Conservation (phyloP, 2,113 vertebrate species). For the Rhinoderma darwinii region DNA sequence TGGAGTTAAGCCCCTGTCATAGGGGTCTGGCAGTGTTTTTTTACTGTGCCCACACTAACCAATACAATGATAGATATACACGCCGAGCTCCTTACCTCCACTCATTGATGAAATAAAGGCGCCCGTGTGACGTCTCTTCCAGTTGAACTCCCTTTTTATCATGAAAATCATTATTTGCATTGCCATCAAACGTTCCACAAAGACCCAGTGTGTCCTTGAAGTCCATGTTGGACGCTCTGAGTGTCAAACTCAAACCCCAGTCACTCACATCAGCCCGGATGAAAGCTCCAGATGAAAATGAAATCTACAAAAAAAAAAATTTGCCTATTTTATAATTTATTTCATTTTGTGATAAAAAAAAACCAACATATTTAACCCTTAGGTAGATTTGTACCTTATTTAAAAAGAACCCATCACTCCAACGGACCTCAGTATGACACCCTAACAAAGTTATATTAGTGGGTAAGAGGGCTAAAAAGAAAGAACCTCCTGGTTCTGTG, state of each 20-base stretch:
- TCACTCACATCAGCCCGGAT: slow-evolving; percentile 84
- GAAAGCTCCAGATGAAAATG: slow-evolving; percentile 86
- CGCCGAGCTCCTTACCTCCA: slow-evolving; percentile 81
- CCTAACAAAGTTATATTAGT: no score
- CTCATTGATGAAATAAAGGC: slow-evolving; percentile 76
- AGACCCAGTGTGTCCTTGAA: slow-evolving; percentile 82
- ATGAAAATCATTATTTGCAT: slow-evolving; percentile 82
- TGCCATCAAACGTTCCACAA: slow-evolving; percentile 87
- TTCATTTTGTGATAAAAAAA: no score
- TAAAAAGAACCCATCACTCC: no score
- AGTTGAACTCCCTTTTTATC: slow-evolving; percentile 71
- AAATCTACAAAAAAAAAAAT: slow-evolving; percentile 71
- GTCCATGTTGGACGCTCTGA: slow-evolving; percentile 82
- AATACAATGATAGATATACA: not conserved
- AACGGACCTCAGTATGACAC: no score
- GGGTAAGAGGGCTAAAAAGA: no score
- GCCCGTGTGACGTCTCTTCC: slow-evolving; percentile 62
- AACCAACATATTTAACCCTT: not conserved
- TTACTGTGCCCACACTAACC: not conserved
- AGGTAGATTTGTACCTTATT: not conserved
- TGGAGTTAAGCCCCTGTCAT: no score
- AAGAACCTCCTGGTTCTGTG: no score
- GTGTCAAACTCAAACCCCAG: slow-evolving; percentile 90
- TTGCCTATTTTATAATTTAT: not conserved
- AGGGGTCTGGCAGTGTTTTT: no score